phyloP scores from a whole-genome alignment of 2,888 invertebrate species.

The Sarcophaga variegata region DNA sequence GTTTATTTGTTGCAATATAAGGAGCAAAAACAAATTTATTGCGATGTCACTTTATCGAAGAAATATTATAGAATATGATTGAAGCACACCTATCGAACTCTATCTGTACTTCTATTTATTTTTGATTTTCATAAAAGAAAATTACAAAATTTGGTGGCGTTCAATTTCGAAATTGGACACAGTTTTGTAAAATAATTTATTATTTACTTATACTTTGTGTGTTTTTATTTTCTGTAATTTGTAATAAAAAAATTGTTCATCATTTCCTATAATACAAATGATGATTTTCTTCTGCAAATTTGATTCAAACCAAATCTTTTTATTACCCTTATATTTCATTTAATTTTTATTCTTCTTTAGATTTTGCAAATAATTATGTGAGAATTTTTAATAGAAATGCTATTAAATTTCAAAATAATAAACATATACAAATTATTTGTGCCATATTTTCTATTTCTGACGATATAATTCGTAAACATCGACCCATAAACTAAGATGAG shows the following conservation, averaged over 20 bases:
- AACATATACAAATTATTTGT: slow-evolving; percentile 7
- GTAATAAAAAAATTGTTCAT: not conserved
- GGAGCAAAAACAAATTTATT: no score
- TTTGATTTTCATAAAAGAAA: no score
- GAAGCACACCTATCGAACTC: no score
- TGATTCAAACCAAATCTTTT: not conserved
- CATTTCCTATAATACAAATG: not conserved
- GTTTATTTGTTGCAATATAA: no score
- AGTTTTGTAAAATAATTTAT: no score
- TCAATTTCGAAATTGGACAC: no score
- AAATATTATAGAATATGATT: no score
- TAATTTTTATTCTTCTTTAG: no score
- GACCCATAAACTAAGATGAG: slow-evolving; percentile 30
- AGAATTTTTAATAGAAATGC: not conserved
- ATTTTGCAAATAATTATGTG: not conserved
- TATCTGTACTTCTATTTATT: no score
- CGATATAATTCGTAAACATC: slow-evolving; percentile 7
- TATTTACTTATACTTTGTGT: no score
- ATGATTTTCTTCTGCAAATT: not conserved
- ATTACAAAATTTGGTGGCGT: no score
- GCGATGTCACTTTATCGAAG: no score
- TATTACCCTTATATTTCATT: not conserved
- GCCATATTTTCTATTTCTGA: not conserved
- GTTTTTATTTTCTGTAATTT: not conserved
- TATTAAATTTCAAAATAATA: slow-evolving; percentile 5